Conservation (phyloP, 2,888 invertebrate genomes). For the Drosophila algonquin region DNA sequence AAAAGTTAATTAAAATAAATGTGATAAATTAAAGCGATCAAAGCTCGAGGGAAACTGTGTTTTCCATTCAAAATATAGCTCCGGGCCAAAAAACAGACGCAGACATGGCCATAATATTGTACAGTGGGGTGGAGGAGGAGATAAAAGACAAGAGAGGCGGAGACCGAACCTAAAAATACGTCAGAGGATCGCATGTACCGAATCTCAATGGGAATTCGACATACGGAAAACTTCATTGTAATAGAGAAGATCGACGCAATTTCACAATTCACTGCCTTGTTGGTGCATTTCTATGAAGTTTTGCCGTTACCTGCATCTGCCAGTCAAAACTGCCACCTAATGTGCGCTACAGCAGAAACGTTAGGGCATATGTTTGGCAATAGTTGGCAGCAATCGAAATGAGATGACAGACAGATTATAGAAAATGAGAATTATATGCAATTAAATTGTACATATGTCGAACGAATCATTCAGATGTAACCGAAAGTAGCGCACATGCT, state of each 20-base stretch:
- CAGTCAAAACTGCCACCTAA: constrained; percentile 63
- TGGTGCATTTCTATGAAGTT: constrained; percentile 52
- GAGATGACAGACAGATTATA: background rate
- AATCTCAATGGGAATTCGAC: too few species aligned
- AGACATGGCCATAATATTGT: constrained; percentile 17
- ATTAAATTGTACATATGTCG: too few species aligned
- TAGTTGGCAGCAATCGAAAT: background rate
- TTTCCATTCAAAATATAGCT: constrained; percentile 34
- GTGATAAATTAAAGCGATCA: constrained; percentile 63
- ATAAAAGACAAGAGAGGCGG: background rate
- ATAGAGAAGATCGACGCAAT: constrained; percentile 47
- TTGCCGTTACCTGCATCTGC: constrained; percentile 52
- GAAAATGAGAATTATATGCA: too few species aligned
- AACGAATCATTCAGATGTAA: background rate
- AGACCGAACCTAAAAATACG: background rate
- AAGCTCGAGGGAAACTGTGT: constrained; percentile 30
- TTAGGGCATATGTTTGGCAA: background rate
- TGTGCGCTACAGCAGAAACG: constrained; percentile 35
- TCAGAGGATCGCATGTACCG: too few species aligned
- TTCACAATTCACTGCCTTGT: constrained; percentile 63
- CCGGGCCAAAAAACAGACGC: constrained; percentile 26
- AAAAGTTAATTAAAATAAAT: constrained; percentile 63
- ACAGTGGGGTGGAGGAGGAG: constrained; percentile 3
- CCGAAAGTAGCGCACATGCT: constrained; percentile 47
- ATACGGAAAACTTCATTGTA: too few species aligned